Evolutionary conservation across 2,113 vertebrate genomes (phyloP).

Genomic region (Coreoperca whiteheadi): DNA sequence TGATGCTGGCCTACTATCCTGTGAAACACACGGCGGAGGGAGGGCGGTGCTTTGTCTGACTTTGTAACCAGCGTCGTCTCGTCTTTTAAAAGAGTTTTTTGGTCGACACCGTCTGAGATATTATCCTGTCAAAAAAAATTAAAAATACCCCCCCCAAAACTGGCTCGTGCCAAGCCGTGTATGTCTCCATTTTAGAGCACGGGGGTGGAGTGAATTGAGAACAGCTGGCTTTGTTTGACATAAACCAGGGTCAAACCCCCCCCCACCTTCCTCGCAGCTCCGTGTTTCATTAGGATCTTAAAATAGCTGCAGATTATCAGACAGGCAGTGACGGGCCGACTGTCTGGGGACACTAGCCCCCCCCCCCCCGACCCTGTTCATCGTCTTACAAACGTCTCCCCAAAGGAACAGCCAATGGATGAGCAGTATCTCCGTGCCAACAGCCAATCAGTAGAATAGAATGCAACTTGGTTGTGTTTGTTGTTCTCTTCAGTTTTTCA

Average conservation of each 20-base stretch:
- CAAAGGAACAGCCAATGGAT: conserved; percentile 5
- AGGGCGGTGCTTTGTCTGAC: conserved; percentile 34
- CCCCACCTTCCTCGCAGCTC: not conserved
- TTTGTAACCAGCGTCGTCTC: conserved; percentile 43
- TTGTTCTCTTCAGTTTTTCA: conserved; percentile 30
- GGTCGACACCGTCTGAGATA: not conserved
- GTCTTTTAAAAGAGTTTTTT: not conserved
- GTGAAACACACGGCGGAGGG: conserved; percentile 5
- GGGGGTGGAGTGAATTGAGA: not conserved
- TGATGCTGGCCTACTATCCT: conserved; percentile 10
- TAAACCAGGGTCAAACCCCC: conserved; percentile 1
- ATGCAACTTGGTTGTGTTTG: conserved; percentile 17
- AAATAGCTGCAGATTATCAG: conserved; percentile 22
- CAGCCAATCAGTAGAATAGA: conserved; percentile 40
- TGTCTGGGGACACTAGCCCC: not conserved
- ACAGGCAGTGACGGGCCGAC: not conserved
- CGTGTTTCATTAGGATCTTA: not conserved
- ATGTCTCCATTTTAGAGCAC: not conserved
- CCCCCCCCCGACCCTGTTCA: not conserved
- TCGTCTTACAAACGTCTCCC: not conserved
- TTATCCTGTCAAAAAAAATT: not conserved
- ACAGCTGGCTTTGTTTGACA: conserved; percentile 25
- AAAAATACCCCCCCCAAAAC: not conserved
- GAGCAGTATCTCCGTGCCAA: not conserved
- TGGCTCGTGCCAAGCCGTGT: not conserved